A percentile compares a stretch with the other conserved stretches of the same genome.
These are phyloP conservation scores for Leuctra nigra DNA, from an alignment of 2,888 invertebrate genomes.

Conservation along the genomic window DNA sequence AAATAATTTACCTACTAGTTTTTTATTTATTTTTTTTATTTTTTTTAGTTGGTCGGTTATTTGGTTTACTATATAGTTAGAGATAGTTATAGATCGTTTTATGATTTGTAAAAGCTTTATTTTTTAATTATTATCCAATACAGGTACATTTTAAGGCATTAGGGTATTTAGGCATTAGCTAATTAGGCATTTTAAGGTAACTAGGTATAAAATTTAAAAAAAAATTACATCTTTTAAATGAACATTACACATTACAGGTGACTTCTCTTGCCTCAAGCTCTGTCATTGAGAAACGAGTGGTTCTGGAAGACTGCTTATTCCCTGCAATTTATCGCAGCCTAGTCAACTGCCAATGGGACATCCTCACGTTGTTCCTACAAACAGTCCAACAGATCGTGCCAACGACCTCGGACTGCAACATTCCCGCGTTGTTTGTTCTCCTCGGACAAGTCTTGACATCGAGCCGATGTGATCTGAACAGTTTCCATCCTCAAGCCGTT, in stretches of 20 bases:
- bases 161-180: too few relatives aligned
- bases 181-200: too few relatives aligned
- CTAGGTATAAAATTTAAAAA: too few relatives aligned
- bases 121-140: too few relatives aligned
- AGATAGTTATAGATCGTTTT: not conserved
- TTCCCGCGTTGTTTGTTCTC: not conserved
- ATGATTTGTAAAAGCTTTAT: not conserved
- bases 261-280: not conserved
- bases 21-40: not conserved
- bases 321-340: not conserved
- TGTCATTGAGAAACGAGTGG: not conserved
- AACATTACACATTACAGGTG: conserved; percentile 3
- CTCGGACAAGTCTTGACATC: not conserved
- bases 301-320: not conserved
- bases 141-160: too few relatives aligned
- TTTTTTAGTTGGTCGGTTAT: not conserved
- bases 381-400: not conserved
- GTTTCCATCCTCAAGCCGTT: not conserved
- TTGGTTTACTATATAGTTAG: not conserved
- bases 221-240: too few relatives aligned
- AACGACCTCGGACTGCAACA: not conserved
- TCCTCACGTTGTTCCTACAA: not conserved
- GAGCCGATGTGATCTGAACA: conserved; percentile 3
- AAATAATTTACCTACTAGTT: too few relatives aligned
- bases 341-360: not conserved